Evolutionary conservation across 2,888 invertebrate species (phyloP).

Genomic region (Argyresthia goedartella): DNA sequence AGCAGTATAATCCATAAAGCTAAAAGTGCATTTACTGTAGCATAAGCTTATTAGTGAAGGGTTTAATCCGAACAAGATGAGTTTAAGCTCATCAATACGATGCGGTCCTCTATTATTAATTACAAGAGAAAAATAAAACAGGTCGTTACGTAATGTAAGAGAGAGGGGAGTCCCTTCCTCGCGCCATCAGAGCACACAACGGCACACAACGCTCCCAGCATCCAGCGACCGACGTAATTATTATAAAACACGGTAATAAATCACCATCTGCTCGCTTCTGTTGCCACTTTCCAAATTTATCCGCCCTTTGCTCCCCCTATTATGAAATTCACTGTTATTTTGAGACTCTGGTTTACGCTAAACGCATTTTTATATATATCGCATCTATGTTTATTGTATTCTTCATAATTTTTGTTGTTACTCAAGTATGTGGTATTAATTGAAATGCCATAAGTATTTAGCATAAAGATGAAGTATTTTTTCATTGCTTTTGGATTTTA

Average conservation of each 20-base stretch:
- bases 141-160: slow-evolving; percentile 25
- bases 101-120: slow-evolving; percentile 1
- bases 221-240: slow-evolving; percentile 42
- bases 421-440: background rate
- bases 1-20: too few relatives aligned
- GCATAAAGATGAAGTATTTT: background rate
- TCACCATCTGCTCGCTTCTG: slow-evolving; percentile 61
- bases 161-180: slow-evolving; percentile 22
- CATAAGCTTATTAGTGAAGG: too few relatives aligned
- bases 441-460: background rate
- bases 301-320: slow-evolving; percentile 18
- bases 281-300: slow-evolving; percentile 60
- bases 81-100: background rate
- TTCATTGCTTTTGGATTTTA: background rate
- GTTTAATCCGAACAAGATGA: too few relatives aligned
- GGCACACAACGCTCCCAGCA: slow-evolving; percentile 42
- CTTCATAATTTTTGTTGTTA: background rate
- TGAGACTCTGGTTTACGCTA: too few relatives aligned
- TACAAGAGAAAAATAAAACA: slow-evolving; percentile 26
- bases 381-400: background rate
- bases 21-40: too few relatives aligned
- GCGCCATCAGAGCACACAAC: slow-evolving; percentile 29
- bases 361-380: too few relatives aligned
- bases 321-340: background rate
- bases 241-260: slow-evolving; percentile 65